Evolutionary conservation across 2,797 vertebrate genomes (phyloP), one percentile per base, ranked within the genome.

Genomic region (Microctenopoma steveboyesi): DNA sequence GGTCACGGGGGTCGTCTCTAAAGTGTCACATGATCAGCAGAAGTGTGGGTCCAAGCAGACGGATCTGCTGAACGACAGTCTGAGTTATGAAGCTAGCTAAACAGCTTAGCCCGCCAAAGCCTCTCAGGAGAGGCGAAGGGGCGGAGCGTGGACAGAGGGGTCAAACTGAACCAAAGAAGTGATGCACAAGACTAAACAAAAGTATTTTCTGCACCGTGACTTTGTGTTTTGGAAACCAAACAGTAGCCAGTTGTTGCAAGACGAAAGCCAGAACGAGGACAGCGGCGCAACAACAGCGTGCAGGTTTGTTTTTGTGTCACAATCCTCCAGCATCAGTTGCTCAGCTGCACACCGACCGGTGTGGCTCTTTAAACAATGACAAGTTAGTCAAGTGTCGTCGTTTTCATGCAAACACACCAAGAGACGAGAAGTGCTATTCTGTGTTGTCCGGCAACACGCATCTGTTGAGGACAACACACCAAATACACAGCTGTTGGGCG

Each of bases 11-110:
- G 85, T 68, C 81, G 27, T 58, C 67, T 28, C 62, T 67, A 74
- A 74, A 30, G 37, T 63, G 81, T 85, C 78, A 83, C 62, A 45
- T 80, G 81, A 67, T 81, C 49, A 92, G 93, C 62, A 89, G 16
- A 83, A 91, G 22, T 22, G 60, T n/a, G 33, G 63, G 47, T 53
- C 63, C 18, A 12, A 50, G 76, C 69, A 60, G 58, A 57, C 61
- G 18, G 58, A 76, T 54, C 74, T 75, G 69, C 75, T 72, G 54
- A 72, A 64, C 59, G 78, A 77, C 74, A 64, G 63, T 50, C 69
- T 72, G 57, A 83, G 56, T 78, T 71, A 76, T 81, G 69, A 83
- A 53, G 72, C 57, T 18, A 16, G 69, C 61, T 87, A 81, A 88
- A 73, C 71, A 82, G 76, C 75, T 84, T 63, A 81, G 64, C 64